These are phyloP conservation scores for Metallyticus violacea DNA, from an alignment of 2,888 invertebrate genomes.

Conservation along the genomic window DNA sequence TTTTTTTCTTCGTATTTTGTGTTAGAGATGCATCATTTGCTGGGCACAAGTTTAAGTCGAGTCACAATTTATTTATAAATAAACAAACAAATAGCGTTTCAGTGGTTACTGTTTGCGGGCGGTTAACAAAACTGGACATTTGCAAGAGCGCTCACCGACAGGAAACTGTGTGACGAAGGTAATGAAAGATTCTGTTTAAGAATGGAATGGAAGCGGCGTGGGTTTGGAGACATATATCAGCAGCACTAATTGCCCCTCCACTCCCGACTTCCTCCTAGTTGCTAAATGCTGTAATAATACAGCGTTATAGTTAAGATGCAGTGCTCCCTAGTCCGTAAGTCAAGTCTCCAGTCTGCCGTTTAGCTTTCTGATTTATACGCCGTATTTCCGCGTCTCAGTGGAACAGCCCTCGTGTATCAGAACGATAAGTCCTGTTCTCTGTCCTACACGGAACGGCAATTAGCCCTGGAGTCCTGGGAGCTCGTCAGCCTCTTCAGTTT, in stretches of 20 bases:
- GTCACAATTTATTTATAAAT: too few relatives aligned
- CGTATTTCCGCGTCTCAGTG: slow-evolving; percentile 28
- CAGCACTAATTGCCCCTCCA: neutral
- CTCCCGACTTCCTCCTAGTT: slow-evolving; percentile 5
- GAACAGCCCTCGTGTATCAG: slow-evolving; percentile 23
- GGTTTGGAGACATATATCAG: slow-evolving; percentile 20
- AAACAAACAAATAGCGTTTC: too few relatives aligned
- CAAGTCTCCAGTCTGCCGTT: slow-evolving; percentile 18
- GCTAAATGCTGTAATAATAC: slow-evolving; percentile 23
- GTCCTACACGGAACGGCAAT: slow-evolving; percentile 23
- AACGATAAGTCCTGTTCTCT: slow-evolving; percentile 19
- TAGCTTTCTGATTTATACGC: slow-evolving; percentile 25
- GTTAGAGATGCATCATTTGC: too few relatives aligned
- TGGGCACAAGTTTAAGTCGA: too few relatives aligned
- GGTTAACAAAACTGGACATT: too few relatives aligned
- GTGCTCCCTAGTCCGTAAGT: slow-evolving; percentile 20
- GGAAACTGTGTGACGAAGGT: too few relatives aligned
- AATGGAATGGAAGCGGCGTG: neutral
- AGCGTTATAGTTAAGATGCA: slow-evolving; percentile 29
- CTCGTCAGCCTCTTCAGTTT: neutral
- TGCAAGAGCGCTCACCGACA: too few relatives aligned
- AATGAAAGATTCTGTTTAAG: neutral
- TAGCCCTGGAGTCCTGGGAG: neutral
- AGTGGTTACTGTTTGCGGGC: too few relatives aligned
- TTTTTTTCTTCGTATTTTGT: too few relatives aligned